Base-by-base conservation (phyloP, 2,113 vertebrate species). In the Echinops telfairi region DNA sequence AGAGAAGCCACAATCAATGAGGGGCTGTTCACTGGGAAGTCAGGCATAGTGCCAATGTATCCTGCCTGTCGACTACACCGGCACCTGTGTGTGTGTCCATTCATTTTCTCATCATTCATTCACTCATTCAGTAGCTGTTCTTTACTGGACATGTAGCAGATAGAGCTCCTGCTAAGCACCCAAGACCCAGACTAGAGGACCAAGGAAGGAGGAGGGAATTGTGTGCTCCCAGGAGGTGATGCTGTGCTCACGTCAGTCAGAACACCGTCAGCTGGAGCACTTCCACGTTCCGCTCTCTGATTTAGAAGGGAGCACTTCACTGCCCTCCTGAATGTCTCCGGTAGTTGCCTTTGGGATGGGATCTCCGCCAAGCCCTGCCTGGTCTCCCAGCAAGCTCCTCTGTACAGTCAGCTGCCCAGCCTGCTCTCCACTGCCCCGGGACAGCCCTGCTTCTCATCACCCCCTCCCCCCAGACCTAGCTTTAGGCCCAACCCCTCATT, bases 261-360 rank as follows among this genome's bases (percentile, higher is more conserved):
- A 58, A 6, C 20, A 0, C 60, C 3, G 0, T 5, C 8, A 4
- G 12, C 31, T 15, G 1, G 16, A 12, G 25, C n/a, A 0, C 47
- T 64, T 85, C 15, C 43, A 25, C 40, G n/a, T 40, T 64, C 29
- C 16, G 75, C 92, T n/a, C 81, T 78, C 43, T 23, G 58, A 23
- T 31, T 43, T 36, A 40, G 66, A 64, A 33, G 12, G 29, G 36
- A 20, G 20, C 43, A 0, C 25, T 29, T 17, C 3, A 14, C 88
- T 57, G 0, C 66, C 53, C 33, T 0, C 6, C 40, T 47, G 22
- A n/a, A 29, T 27, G 25, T 88, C 70, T 29, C 0, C 10, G 17
- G 12, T 10, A 31, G 20, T 40, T 23, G 31, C 70, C 12, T 62
- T 19, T 1, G 0, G 27, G 53, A n/a, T 17, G 9, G 22, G 11